Conservation (phyloP, 1,140 invertebrate genomes). For the Charaxes varanes region DNA sequence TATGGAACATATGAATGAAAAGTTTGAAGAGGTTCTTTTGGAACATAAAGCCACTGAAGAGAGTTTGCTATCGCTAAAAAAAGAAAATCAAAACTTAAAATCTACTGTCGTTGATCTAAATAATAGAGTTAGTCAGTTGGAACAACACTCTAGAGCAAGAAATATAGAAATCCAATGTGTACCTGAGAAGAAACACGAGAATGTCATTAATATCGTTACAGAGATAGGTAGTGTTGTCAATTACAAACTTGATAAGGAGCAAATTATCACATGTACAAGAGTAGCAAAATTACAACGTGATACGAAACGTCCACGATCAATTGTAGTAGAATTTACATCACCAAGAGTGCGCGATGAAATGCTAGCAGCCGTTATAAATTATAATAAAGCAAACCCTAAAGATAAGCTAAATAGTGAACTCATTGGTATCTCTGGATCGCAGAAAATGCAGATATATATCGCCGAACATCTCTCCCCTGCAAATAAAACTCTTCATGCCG, state of each 20-base stretch:
- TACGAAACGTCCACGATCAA: conserved; percentile 13
- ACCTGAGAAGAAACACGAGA: conserved; percentile 19
- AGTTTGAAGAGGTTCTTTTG: neutral
- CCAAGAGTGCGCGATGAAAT: conserved; percentile 13
- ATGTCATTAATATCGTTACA: conserved; percentile 10
- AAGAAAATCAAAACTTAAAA: conserved; percentile 2
- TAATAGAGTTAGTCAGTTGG: conserved; percentile 4
- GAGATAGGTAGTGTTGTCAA: conserved; percentile 7
- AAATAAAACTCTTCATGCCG: too few species aligned
- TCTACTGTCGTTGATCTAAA: conserved; percentile 3
- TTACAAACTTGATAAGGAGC: conserved; percentile 3
- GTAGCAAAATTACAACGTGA: conserved; percentile 10
- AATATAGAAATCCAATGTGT: conserved; percentile 27
- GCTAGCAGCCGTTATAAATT: conserved; percentile 15
- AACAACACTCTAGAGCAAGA: conserved; percentile 8
- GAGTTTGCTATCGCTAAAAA: neutral
- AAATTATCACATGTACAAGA: conserved; percentile 13
- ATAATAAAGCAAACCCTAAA: conserved; percentile 12
- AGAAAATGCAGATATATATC: conserved; percentile 5
- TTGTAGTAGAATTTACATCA: conserved; percentile 12
- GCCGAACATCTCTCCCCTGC: too few species aligned
- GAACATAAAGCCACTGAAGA: conserved; percentile 2
- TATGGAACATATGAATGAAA: conserved; percentile 1
- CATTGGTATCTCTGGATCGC: conserved; percentile 6
- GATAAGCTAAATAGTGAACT: conserved; percentile 15